Evolutionary conservation across 2,797 vertebrate genomes (phyloP).

Genomic region (Betta splendens): DNA sequence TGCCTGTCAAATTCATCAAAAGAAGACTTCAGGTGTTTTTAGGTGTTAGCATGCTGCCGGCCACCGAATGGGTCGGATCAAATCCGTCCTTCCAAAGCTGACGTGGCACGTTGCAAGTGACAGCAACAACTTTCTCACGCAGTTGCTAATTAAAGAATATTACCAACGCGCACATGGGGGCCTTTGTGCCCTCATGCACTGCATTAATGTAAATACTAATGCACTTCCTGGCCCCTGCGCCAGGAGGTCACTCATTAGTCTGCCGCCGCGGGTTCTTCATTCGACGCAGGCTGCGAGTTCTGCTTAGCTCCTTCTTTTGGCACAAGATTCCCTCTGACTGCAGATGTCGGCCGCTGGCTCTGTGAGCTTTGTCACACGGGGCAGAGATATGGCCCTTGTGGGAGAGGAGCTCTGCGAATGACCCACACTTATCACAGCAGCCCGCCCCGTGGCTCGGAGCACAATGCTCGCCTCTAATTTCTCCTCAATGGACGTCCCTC

Average conservation of each 20-base stretch:
- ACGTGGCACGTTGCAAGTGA: too few relatives aligned
- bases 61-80: too few relatives aligned
- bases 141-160: neutral
- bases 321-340: conserved; percentile 45
- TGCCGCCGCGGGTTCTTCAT: conserved; percentile 42
- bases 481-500: conserved; percentile 57
- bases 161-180: neutral
- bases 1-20: too few relatives aligned
- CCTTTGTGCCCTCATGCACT: neutral
- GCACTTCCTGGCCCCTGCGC: conserved; percentile 24
- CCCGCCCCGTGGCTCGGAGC: conserved; percentile 32
- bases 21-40: too few relatives aligned
- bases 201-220: conserved; percentile 34
- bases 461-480: conserved; percentile 58
- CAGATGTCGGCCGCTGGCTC: conserved; percentile 38
- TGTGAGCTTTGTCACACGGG: conserved; percentile 46
- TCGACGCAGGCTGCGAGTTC: conserved; percentile 44
- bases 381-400: conserved; percentile 42
- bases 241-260: conserved; percentile 47
- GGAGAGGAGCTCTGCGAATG: conserved; percentile 51
- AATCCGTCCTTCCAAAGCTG: too few relatives aligned
- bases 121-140: neutral
- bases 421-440: conserved; percentile 61
- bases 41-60: too few relatives aligned
- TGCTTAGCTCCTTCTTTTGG: conserved; percentile 48